Evolutionary conservation across 2,888 invertebrate species (phyloP), one percentile per base, ranked within the genome.

Genomic region (Cataglyphis cursor): DNA sequence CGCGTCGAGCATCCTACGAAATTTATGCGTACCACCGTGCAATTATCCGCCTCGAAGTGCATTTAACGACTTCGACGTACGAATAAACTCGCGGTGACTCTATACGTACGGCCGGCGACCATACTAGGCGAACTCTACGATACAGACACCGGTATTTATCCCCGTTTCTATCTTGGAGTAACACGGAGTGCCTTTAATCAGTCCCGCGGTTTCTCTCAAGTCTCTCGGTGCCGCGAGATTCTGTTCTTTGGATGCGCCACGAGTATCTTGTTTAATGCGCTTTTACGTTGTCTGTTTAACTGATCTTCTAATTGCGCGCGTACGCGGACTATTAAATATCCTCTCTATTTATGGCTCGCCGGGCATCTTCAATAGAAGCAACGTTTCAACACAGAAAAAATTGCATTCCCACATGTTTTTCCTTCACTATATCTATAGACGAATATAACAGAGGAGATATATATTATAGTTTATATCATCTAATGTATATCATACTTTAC

Each of bases 11-110:
- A 82, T 83, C 84, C 84, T 31, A 10, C 74, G 82, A 84, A 90
- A 90, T 90, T 90, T 90, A 89, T 90, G 90, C 89, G 84, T 81
- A 80, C 86, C 85, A 83, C 83, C 73, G 85, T 86, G 90, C 90
- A 90, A 90, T 90, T 90, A 90, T 84, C 89, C 87, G 86, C 76
- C 85, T 87, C 85, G 89, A 89, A 90, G 87, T 90, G 89, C 89
- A 90, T 89, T 90, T 90, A 90, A 90, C 90, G 90, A 90, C 90
- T 87, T 85, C 48, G 90, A 78, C 81, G 85, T 90, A 87, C 83
- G 90, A 89, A 89, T 89, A 90, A 90, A 90, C 88, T 86, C 85
- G 75, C 78, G 62, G 64, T 65, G 84, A 85, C 86, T 84, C 86
- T 84, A 66, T 84, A 73, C 73, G 82, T 81, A 83, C 38, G 81